phyloP scores from a whole-genome alignment of 2,888 invertebrate genomes.

The Tetheella fluctuosa region DNA sequence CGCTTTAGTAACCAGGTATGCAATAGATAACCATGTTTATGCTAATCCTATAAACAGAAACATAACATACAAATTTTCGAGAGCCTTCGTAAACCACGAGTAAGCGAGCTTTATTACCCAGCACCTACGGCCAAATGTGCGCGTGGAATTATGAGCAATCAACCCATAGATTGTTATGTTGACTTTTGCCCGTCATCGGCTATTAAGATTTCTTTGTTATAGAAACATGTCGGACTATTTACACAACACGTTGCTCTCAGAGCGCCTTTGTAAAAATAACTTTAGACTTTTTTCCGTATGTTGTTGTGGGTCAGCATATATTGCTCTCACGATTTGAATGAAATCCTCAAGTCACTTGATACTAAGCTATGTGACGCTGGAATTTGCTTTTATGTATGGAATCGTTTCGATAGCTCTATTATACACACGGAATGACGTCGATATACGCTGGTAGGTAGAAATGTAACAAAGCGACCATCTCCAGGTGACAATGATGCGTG shows the following conservation, averaged over 20 bases:
- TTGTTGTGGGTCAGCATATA: conserved; percentile 69
- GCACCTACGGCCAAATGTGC: conserved; percentile 53
- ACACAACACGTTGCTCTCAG: conserved; percentile 79
- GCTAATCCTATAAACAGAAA: conserved; percentile 76
- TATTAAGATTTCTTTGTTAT: conserved; percentile 84
- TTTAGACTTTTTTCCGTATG: conserved; percentile 63
- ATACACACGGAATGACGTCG: conserved; percentile 68
- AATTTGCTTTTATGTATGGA: conserved; percentile 78
- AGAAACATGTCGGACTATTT: conserved; percentile 83
- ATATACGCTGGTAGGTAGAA: conserved; percentile 62
- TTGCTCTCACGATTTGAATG: conserved; percentile 80
- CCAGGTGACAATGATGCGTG: conserved; percentile 79
- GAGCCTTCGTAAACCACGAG: conserved; percentile 56
- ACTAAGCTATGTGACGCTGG: conserved; percentile 63
- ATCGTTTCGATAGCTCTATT: conserved; percentile 79
- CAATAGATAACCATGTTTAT: conserved; percentile 81
- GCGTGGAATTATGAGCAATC: conserved; percentile 77
- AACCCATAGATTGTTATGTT: conserved; percentile 79
- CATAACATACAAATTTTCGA: conserved; percentile 79
- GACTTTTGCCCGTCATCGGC: conserved; percentile 82
- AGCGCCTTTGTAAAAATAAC: conserved; percentile 76
- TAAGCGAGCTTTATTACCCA: conserved; percentile 58
- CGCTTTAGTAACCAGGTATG: conserved; percentile 78
- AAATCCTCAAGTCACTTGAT: conserved; percentile 76
- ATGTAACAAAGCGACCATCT: conserved; percentile 65